Base-by-base conservation (phyloP, 2,113 vertebrate species). In the Elephantulus edwardii region DNA sequence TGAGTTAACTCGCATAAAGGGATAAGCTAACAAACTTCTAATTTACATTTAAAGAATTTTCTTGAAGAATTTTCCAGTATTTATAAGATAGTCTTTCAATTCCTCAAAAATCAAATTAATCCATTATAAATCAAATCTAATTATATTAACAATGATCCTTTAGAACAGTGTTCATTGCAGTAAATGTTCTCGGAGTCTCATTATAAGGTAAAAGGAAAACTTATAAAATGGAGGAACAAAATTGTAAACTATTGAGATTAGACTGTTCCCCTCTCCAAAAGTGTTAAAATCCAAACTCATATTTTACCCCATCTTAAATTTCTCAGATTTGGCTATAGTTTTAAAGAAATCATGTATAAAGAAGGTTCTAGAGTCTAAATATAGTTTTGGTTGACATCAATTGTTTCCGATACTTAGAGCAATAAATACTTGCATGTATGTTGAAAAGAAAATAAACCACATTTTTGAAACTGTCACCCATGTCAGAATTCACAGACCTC, bases 91-190 rank as follows among this genome's bases (percentile, higher is more conserved):
- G 6, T 52, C 82, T 81, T 62, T 20, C 26, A 86, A 76, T 28
- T 88, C 42, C 52, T 64, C 24, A 22, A 60, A 33, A 85, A 88
- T 93, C 8, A 58, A 20, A 46, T 48, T 66, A 56, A 78, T 24
- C 77, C 52, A 77, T 66, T 33, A 66, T 81, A 83, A 90, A 93
- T 62, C 17, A 81, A 91, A 58, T 70, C 24, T 91, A 38, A 86
- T 75, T 52, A 12, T 83, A 42, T 77, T 70, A 90, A 50, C 22
- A 40, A 22, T 20, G 4, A 56, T 77, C 26, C 56, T 86, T 62
- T 74, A 88, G 64, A 68, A 17, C 14, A 66, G 40, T 62, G 30
- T 72, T 83, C 60, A 56, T n/a, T 72, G 64, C 17, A 76, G 76
- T 40, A 81, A 81, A 40, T 44, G 26, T 54, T 58, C 40, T 66